Evolutionary conservation across 2,797 vertebrate species (phyloP).

Genomic region (Hozukius guyotensis): DNA sequence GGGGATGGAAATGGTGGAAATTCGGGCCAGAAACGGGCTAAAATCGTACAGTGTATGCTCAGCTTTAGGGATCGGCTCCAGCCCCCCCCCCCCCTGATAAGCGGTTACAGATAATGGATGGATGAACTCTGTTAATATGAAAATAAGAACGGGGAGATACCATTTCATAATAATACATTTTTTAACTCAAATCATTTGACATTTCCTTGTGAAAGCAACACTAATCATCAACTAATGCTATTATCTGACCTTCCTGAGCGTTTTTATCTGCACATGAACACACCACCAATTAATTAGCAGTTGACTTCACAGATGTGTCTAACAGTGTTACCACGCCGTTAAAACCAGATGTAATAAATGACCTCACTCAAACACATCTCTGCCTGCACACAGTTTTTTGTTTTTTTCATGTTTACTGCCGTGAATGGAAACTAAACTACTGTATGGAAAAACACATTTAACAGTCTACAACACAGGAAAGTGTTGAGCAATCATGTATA

Average conservation of each 20-base stretch:
- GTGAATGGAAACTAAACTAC: constrained; percentile 12
- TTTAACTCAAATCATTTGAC: no score
- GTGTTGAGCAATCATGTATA: not conserved
- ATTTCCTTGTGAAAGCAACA: not conserved
- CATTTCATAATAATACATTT: no score
- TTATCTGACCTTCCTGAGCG: not conserved
- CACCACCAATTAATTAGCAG: not conserved
- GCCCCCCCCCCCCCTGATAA: no score
- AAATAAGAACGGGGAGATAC: no score
- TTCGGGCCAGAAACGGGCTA: no score
- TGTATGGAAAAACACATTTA: not conserved
- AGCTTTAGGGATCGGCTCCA: no score
- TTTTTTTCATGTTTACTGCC: not conserved
- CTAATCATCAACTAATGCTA: not conserved
- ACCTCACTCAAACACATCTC: not conserved
- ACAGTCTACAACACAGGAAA: not conserved
- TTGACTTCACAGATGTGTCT: not conserved
- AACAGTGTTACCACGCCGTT: not conserved
- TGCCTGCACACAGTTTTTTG: not conserved
- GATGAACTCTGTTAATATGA: no score
- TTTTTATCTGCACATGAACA: not conserved
- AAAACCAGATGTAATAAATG: constrained; percentile 2
- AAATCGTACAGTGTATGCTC: no score
- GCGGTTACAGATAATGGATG: no score
- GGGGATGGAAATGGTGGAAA: no score